Evolutionary conservation across 2,797 vertebrate genomes (phyloP).

Genomic region (Varecia variegata): DNA sequence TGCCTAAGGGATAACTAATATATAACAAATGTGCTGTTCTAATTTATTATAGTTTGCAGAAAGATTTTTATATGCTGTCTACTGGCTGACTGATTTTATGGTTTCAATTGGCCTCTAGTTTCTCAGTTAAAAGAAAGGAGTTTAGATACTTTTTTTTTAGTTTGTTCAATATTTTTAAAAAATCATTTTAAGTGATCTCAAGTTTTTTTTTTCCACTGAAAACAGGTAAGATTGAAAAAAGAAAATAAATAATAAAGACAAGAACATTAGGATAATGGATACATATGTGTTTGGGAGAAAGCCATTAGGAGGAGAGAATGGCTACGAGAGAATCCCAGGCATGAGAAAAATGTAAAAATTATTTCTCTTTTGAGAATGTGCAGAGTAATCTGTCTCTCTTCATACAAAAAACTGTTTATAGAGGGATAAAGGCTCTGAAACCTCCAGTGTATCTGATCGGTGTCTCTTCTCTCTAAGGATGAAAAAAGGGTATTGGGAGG

Average conservation of each 20-base stretch:
- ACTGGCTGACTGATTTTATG: background rate
- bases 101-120: background rate
- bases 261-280: background rate
- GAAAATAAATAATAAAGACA: background rate
- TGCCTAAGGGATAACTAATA: background rate
- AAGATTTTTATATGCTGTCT: background rate
- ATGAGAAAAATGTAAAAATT: slow-evolving; percentile 69
- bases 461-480: background rate
- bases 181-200: background rate
- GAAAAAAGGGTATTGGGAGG: background rate
- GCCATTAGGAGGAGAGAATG: slow-evolving; percentile 12
- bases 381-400: slow-evolving; percentile 50
- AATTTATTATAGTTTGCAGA: slow-evolving; percentile 21
- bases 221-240: background rate
- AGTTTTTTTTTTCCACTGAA: background rate
- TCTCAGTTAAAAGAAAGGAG: slow-evolving; percentile 10
- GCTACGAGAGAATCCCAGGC: slow-evolving; percentile 44
- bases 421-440: slow-evolving; percentile 30
- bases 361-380: slow-evolving; percentile 51
- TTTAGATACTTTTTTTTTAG: background rate
- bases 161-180: background rate
- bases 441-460: background rate
- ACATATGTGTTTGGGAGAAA: background rate
- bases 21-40: background rate
- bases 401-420: slow-evolving; percentile 49